Percentiles rank a stretch among this genome's conserved stretches.
These are phyloP conservation scores for Chalcosyrphus nemorum DNA, from an alignment of 2,888 invertebrate genomes.

Conservation along the genomic window DNA sequence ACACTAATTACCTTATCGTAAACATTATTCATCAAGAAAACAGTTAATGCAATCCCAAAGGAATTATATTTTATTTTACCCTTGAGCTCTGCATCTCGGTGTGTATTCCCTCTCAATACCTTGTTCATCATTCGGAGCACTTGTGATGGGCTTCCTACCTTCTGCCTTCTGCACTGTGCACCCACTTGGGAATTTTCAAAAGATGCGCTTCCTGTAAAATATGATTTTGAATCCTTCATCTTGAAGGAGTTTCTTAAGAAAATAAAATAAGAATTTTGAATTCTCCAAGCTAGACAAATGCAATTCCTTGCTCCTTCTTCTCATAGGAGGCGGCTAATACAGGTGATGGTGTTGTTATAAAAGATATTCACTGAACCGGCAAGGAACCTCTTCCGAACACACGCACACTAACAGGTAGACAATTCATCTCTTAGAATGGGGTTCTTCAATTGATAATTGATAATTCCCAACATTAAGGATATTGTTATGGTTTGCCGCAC, in stretches of 20 bases:
- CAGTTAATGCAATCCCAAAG: slow-evolving; percentile 38
- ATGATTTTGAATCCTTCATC: slow-evolving; percentile 2
- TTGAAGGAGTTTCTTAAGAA: slow-evolving; percentile 39
- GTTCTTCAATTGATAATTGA: slow-evolving; percentile 66
- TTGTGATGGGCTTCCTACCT: too few species aligned
- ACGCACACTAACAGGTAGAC: not conserved
- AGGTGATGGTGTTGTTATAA: slow-evolving; percentile 47
- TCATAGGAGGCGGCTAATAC: slow-evolving; percentile 51
- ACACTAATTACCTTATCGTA: slow-evolving; percentile 37
- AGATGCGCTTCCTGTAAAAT: slow-evolving; percentile 43
- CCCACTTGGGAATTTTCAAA: slow-evolving; percentile 15
- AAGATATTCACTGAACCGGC: slow-evolving; percentile 10
- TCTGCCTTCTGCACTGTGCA: too few species aligned
- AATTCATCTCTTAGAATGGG: slow-evolving; percentile 27
- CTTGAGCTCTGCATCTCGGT: not conserved
- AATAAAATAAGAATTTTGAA: too few species aligned
- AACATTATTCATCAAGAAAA: slow-evolving; percentile 29
- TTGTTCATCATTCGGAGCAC: slow-evolving; percentile 10
- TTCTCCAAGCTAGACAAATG: slow-evolving; percentile 37
- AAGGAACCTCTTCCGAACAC: slow-evolving; percentile 18
- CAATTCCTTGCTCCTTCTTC: slow-evolving; percentile 2
- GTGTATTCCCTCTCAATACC: slow-evolving; percentile 3
- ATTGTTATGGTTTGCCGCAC: slow-evolving; percentile 56
- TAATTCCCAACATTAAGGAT: slow-evolving; percentile 65
- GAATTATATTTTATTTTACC: slow-evolving; percentile 33